A percentile compares a stretch with the other conserved stretches of the same genome.
Evolutionary conservation across 53 echinoderm and acorn worm species (phyloP).

Genomic region (Crossaster papposus): DNA sequence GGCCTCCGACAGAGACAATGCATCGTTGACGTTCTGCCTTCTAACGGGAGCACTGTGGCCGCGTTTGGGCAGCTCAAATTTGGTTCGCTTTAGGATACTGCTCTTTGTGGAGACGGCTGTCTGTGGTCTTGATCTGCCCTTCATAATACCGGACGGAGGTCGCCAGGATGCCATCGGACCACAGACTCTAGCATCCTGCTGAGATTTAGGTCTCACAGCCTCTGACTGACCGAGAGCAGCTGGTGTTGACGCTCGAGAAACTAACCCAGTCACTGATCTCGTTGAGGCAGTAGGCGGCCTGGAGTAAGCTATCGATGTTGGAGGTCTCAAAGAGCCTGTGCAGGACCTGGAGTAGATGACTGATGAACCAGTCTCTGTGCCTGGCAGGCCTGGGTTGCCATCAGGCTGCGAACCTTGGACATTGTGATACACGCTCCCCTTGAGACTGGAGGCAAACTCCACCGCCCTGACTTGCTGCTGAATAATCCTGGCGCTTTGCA

Average conservation of each 20-base stretch:
- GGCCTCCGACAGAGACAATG: slow-evolving; percentile 79
- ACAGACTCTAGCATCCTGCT: slow-evolving; percentile 12
- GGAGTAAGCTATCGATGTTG: slow-evolving; percentile 25
- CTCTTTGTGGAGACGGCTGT: slow-evolving; percentile 83
- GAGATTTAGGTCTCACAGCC: slow-evolving; percentile 14
- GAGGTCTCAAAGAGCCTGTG: slow-evolving; percentile 32
- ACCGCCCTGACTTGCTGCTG: slow-evolving; percentile 77
- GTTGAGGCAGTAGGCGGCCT: slow-evolving; percentile 34
- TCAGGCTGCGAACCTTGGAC: slow-evolving; percentile 70
- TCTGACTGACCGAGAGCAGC: slow-evolving; percentile 4
- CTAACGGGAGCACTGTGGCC: slow-evolving; percentile 91
- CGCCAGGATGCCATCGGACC: neutral
- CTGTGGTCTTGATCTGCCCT: slow-evolving; percentile 66
- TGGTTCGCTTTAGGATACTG: slow-evolving; percentile 51
- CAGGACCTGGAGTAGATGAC: neutral
- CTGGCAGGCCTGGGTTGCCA: neutral
- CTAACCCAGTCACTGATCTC: neutral
- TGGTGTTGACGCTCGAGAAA: slow-evolving; percentile 37
- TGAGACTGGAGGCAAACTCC: slow-evolving; percentile 73
- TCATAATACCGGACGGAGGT: slow-evolving; percentile 60
- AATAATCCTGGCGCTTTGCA: slow-evolving; percentile 66
- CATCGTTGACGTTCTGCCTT: slow-evolving; percentile 58
- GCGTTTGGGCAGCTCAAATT: slow-evolving; percentile 73
- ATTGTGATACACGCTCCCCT: slow-evolving; percentile 90
- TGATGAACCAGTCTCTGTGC: neutral